Evolutionary conservation across 2,797 vertebrate species (phyloP), one percentile per base, ranked within the genome.

Genomic region (Pyrocephalus nanus): DNA sequence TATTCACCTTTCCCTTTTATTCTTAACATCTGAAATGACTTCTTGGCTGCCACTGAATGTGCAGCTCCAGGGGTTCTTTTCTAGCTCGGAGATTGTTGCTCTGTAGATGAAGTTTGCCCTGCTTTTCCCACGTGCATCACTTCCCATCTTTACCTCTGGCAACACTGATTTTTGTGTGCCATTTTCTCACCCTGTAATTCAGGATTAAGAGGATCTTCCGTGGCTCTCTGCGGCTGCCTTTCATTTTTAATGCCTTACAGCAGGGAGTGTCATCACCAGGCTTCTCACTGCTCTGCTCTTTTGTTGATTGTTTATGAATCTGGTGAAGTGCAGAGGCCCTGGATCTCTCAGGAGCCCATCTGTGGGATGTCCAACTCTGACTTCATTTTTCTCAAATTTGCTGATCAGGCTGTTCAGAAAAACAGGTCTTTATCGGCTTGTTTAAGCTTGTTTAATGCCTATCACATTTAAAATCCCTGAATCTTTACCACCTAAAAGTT

Each of bases 321-420:
- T 26, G 27, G 27, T 82, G 66, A 81, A 81, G 57, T 53, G 65
- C 57, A 77, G 86, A 73, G 70, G 50, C 50, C n/a, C 61, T 51
- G 65, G 26, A 22, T 87, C 43, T 89, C 74, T 87, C 91, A 93
- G 66, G 81, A 86, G 22, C 62, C 30, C 17, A 3, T 62, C 22
- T 81, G 76, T 65, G 58, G 30, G 1, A 2, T 8, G 6, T 80
- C 92, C 72, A 86, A n/a, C 65, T 88, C 95, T 60, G 80, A 80
- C 76, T 80, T 96, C 16, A 74, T 95, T 86, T 83, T 83, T 83
- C 82, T 86, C 57, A 77, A 62, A 45, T 80, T 48, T 88, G 53
- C 83, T 83, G 67, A 72, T 85, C 26, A 62, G 38, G 51, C 74
- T 92, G 23, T 62, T 77, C 15, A 67, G 45, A 67, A 43, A 83